These are phyloP conservation scores for Dendrolimus houi DNA, from an alignment of 2,888 invertebrate species.

Conservation along the genomic window DNA sequence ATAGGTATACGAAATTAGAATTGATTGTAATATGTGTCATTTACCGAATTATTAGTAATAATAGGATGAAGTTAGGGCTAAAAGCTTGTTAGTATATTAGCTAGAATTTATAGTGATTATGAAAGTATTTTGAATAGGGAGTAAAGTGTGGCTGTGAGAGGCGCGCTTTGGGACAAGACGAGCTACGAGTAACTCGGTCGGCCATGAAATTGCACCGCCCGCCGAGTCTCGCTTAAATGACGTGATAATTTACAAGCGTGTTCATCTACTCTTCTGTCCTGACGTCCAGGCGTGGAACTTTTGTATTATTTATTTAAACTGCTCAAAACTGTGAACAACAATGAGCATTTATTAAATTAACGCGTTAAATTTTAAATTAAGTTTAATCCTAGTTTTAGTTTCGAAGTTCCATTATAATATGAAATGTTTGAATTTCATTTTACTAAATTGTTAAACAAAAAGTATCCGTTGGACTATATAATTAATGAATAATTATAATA, in stretches of 20 bases:
- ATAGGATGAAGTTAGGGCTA: no score
- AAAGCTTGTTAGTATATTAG: no score
- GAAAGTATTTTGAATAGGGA: background rate
- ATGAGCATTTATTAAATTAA: background rate
- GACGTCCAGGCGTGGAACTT: constrained; percentile 21
- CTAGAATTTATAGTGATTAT: background rate
- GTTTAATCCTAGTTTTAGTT: background rate
- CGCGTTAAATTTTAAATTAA: background rate
- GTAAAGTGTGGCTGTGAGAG: constrained; percentile 9
- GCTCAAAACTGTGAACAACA: constrained; percentile 1
- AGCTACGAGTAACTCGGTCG: constrained; percentile 23
- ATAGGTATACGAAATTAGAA: no score
- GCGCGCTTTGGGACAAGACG: constrained; percentile 12
- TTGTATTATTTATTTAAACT: constrained; percentile 23
- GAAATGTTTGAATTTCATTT: no score
- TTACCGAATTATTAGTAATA: no score
- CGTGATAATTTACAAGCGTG: constrained; percentile 49
- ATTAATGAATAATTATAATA: no score
- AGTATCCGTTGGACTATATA: no score
- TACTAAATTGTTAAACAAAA: no score
- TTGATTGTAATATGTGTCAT: no score
- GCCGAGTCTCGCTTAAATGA: constrained; percentile 39
- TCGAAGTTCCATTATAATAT: no score
- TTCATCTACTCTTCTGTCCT: constrained; percentile 31
- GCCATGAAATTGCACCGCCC: constrained; percentile 42